These are phyloP conservation scores for Tyria jacobaeae DNA, from an alignment of 2,888 invertebrate genomes.

Conservation along the genomic window DNA sequence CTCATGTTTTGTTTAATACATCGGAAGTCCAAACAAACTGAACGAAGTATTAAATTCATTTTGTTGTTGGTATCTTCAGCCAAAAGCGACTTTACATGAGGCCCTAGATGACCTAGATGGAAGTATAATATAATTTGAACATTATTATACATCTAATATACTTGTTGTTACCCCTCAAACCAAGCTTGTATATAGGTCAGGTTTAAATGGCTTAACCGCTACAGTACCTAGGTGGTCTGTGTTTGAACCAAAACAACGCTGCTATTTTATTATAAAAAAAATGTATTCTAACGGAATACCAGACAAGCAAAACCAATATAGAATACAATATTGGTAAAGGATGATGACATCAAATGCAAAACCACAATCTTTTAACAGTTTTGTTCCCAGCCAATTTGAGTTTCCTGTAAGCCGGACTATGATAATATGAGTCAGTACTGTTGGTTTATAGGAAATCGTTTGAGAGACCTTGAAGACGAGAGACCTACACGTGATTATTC, in stretches of 20 bases:
- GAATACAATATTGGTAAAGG: not conserved
- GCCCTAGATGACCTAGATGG: too few relatives aligned
- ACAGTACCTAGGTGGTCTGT: not conserved
- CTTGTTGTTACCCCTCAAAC: too few relatives aligned
- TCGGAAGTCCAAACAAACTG: too few relatives aligned
- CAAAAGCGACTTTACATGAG: too few relatives aligned
- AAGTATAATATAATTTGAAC: too few relatives aligned
- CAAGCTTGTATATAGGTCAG: too few relatives aligned
- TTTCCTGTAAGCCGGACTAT: slow-evolving; percentile 45
- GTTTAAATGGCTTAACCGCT: not conserved
- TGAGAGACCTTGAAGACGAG: slow-evolving; percentile 36
- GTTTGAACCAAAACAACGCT: not conserved
- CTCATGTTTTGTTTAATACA: too few relatives aligned
- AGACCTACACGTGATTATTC: slow-evolving; percentile 27
- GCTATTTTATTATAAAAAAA: not conserved
- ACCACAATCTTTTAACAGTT: slow-evolving; percentile 28
- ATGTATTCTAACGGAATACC: not conserved
- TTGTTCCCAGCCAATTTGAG: slow-evolving; percentile 34
- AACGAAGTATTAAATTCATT: too few relatives aligned
- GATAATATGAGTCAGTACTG: slow-evolving; percentile 38
- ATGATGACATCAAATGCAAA: slow-evolving; percentile 13
- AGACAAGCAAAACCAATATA: not conserved
- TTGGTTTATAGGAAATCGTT: slow-evolving; percentile 33
- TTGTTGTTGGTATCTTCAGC: too few relatives aligned
- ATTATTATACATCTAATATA: too few relatives aligned